These are phyloP conservation scores for Notamacropus eugenii DNA, from an alignment of 2,797 vertebrate genomes.

Conservation along the genomic window DNA sequence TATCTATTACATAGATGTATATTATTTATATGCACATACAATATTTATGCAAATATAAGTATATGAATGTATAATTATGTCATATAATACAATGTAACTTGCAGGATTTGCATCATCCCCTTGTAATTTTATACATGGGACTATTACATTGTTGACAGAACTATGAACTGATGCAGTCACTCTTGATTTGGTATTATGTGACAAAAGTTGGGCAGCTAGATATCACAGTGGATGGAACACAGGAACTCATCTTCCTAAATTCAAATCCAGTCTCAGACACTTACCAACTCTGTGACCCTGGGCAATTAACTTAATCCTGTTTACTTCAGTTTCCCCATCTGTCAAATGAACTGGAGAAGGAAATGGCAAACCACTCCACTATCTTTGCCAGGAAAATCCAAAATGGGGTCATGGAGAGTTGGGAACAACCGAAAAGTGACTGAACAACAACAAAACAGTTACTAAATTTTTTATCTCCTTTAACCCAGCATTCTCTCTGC, in stretches of 20 bases:
- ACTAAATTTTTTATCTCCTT: not conserved
- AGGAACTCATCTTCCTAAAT: not conserved
- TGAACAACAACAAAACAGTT: not conserved
- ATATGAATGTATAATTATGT: not conserved
- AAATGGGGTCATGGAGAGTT: not conserved
- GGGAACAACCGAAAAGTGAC: not conserved
- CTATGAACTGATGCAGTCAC: not conserved
- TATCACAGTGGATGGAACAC: not conserved
- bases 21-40: no score
- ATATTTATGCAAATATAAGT: not conserved
- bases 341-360: not conserved
- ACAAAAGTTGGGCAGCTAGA: not conserved
- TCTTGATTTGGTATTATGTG: not conserved
- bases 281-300: not conserved
- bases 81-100: not conserved
- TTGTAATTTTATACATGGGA: not conserved
- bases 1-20: no score
- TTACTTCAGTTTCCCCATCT: not conserved
- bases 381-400: not conserved
- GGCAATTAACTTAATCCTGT: not conserved
- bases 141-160: not conserved
- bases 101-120: no score
- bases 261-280: not conserved
- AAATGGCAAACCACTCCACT: not conserved
- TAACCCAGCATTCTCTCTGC: not conserved